Conservation (phyloP, 2,113 vertebrate genomes). For the Centrocercus urophasianus region DNA sequence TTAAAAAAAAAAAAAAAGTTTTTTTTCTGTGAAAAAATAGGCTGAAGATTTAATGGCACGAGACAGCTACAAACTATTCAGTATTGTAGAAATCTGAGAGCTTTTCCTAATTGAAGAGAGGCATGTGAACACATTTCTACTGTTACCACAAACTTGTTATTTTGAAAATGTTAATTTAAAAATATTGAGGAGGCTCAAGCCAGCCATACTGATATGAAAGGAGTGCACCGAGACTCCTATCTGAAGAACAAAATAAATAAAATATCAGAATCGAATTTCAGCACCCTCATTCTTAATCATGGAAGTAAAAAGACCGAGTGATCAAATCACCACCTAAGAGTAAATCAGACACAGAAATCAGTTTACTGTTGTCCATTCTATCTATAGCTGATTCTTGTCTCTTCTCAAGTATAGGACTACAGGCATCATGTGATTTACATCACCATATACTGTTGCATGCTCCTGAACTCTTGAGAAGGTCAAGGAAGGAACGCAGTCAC, state of each 20-base stretch:
- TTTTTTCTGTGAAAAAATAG: background rate
- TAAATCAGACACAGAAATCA: background rate
- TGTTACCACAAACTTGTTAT: background rate
- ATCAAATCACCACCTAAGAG: background rate
- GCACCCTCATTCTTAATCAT: background rate
- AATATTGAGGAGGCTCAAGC: background rate
- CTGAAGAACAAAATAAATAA: background rate
- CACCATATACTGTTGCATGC: background rate
- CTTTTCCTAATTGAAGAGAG: background rate
- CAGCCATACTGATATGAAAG: background rate
- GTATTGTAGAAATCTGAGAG: background rate
- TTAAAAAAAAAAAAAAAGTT: no score
- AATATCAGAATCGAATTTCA: background rate
- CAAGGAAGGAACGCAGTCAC: background rate
- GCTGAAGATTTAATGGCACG: background rate
- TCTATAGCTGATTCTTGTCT: background rate
- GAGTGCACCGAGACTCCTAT: background rate
- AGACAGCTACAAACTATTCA: background rate
- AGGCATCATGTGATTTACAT: background rate
- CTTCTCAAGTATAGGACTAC: background rate
- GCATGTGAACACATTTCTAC: background rate
- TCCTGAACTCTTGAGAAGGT: background rate
- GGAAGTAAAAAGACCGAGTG: background rate
- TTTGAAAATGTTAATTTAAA: background rate
- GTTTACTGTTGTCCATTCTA: background rate